phyloP scores from a whole-genome alignment of 2,797 vertebrate species.

The Leptatherina wallacei region DNA sequence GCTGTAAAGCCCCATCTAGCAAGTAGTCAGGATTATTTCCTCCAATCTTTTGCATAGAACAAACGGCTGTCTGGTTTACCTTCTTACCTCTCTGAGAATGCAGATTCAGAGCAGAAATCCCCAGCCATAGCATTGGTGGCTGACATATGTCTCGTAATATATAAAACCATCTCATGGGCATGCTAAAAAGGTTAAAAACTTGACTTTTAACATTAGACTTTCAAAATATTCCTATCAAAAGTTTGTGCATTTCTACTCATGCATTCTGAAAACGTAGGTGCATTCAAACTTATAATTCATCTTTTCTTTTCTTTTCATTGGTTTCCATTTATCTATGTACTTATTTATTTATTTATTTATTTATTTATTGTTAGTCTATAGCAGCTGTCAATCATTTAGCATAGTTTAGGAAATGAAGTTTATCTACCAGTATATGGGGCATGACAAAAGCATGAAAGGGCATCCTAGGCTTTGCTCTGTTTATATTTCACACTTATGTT shows the following conservation, averaged over 20 bases:
- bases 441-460: constrained; percentile 53
- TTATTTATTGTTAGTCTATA: constrained; percentile 15
- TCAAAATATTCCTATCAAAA: neutral
- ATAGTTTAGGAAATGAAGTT: constrained; percentile 35
- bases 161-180: too few relatives aligned
- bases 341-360: neutral
- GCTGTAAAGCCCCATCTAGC: too few relatives aligned
- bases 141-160: too few relatives aligned
- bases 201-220: too few relatives aligned
- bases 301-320: neutral
- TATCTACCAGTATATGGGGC: constrained; percentile 44
- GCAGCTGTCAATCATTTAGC: constrained; percentile 36
- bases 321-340: neutral
- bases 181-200: too few relatives aligned
- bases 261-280: neutral
- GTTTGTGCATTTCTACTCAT: neutral
- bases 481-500: constrained; percentile 62
- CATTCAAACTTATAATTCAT: neutral
- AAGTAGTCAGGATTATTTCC: too few relatives aligned
- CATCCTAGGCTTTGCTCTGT: constrained; percentile 18
- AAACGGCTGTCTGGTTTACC: too few relatives aligned
- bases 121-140: too few relatives aligned
- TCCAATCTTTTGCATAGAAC: too few relatives aligned
- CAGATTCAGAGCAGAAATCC: too few relatives aligned
- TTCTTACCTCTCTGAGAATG: too few relatives aligned